Evolutionary conservation across 2,113 vertebrate species (phyloP), one percentile per base, ranked within the genome.

Genomic region (Onychostoma macrolepis): DNA sequence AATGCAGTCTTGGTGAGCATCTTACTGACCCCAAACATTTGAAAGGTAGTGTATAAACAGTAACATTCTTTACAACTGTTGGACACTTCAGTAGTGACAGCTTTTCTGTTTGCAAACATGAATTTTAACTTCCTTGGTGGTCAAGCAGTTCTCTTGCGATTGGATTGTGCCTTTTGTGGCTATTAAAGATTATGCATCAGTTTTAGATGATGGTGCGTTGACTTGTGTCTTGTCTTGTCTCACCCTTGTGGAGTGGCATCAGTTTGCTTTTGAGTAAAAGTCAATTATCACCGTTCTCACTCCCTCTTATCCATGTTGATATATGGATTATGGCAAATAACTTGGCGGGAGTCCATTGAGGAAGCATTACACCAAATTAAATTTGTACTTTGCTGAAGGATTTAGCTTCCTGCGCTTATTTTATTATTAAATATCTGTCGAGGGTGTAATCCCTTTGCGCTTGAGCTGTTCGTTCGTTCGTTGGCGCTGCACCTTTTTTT

Each of bases 321-420:
- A 91, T 90, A 90, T 91, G 92, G 93, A 94, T 95, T 93, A 94
- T 56, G 90, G 83, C 86, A 88, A 91, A 92, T 89, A 53, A 90
- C 89, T 92, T 92, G 90, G 93, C 91, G 67, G 71, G 33, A 36
- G 86, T 93, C 90, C 89, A 91, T 93, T 92, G 86, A 90, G 85
- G 89, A 89, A 88, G 89, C 90, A 83, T 95, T 93, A 91, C 83
- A 89, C 91, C 79, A 92, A 94, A 94, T 93, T 91, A 86, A 89
- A 92, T 93, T 91, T 93, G 90, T 88, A 92, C 92, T 93, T 93
- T 91, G 85, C 90, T 50, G 85, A 80, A 87, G 92, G 91, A 93
- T 93, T 93, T 92, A 90, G 84, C 84, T 86, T 87, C 89, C 89
- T 91, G 43, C 87, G 85, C 80, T 67, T 85, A 87, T 92, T 89